Percentiles rank a stretch among this genome's conserved stretches.
These are phyloP conservation scores for Nycticebus coucang DNA, from an alignment of 2,113 vertebrate species.

Conservation along the genomic window DNA sequence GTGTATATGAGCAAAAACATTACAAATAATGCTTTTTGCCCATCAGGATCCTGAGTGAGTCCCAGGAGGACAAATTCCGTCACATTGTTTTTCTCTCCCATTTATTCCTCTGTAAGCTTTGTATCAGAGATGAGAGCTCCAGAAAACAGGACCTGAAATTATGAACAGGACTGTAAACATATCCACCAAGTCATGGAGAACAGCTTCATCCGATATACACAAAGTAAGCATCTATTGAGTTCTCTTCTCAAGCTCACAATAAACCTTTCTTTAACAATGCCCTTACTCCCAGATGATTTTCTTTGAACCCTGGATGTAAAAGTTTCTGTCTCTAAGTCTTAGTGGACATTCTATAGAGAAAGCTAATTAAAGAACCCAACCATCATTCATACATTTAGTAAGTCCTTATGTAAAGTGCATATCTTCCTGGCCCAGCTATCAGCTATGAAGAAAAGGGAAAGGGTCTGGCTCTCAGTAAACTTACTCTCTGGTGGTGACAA, in stretches of 20 bases:
- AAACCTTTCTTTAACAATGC: not conserved
- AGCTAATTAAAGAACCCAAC: not conserved
- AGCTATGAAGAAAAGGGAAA: not conserved
- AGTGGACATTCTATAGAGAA: not conserved
- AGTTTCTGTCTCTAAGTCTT: not conserved
- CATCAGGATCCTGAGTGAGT: constrained; percentile 33
- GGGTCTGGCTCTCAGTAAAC: not conserved
- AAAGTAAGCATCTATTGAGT: not conserved
- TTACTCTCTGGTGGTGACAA: not conserved
- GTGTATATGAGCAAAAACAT: constrained; percentile 59
- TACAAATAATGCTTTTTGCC: constrained; percentile 57
- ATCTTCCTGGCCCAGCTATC: not conserved
- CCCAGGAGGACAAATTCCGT: constrained; percentile 70
- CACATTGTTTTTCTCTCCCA: constrained; percentile 53
- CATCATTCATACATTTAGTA: not conserved
- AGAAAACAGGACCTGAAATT: not conserved
- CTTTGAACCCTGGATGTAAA: not conserved
- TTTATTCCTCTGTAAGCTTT: not conserved
- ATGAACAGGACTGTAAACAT: not conserved
- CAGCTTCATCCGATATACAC: not conserved
- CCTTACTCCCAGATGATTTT: not conserved
- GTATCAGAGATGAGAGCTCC: not conserved
- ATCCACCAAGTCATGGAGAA: not conserved
- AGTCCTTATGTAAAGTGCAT: not conserved
- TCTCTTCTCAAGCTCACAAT: not conserved